Conservation (phyloP, 1,140 invertebrate species). For the Branchinecta lindahli region DNA sequence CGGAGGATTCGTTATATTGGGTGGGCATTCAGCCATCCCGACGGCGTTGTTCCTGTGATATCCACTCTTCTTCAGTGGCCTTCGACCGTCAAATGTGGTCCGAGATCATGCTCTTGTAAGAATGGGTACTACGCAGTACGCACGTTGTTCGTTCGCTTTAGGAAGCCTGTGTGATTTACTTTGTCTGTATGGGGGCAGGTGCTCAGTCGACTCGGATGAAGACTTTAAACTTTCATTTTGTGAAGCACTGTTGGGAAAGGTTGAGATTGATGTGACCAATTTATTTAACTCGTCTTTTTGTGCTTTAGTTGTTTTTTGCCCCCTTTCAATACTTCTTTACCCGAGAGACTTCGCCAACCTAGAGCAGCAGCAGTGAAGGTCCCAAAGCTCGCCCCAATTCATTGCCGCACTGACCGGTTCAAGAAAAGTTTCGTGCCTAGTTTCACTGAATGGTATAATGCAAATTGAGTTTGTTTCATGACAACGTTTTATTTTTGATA, state of each 20-base stretch:
- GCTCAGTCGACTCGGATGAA: slow-evolving; percentile 4
- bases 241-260: slow-evolving; percentile 7
- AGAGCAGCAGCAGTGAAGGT: too few species aligned
- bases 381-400: too few species aligned
- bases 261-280: slow-evolving; percentile 4
- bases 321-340: background rate
- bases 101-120: slow-evolving; percentile 9
- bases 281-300: slow-evolving; percentile 9
- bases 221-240: background rate
- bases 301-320: slow-evolving; percentile 9
- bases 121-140: background rate
- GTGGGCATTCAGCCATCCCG: slow-evolving; percentile 4
- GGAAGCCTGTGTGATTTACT: slow-evolving; percentile 4
- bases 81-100: slow-evolving; percentile 4
- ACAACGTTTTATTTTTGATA: too few species aligned
- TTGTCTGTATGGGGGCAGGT: slow-evolving; percentile 7
- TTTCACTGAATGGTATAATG: too few species aligned
- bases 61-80: slow-evolving; percentile 4
- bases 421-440: too few species aligned
- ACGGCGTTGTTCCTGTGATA: slow-evolving; percentile 7
- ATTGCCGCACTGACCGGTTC: too few species aligned
- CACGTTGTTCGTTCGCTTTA: background rate
- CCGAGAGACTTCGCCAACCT: too few species aligned
- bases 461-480: too few species aligned
- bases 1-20: background rate